phyloP scores from a whole-genome alignment of 2,888 invertebrate species.

The Arge pagana region DNA sequence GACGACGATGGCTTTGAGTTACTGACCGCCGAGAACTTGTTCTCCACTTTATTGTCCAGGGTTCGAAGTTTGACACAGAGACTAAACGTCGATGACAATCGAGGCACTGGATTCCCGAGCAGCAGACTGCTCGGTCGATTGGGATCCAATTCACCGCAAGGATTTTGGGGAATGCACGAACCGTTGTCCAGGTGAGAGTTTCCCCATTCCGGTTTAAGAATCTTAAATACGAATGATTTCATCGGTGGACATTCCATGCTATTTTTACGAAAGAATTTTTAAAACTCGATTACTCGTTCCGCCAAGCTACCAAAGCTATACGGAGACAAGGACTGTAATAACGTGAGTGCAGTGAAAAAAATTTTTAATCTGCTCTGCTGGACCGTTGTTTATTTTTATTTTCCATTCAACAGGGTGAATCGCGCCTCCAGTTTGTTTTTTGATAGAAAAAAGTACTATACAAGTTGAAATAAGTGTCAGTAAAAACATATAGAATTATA shows the following conservation, averaged over 20 bases:
- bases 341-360: conserved; percentile 51
- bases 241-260: no score
- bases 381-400: conserved; percentile 10
- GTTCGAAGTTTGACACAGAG: conserved; percentile 85
- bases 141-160: conserved; percentile 50
- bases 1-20: conserved; percentile 91
- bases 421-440: no score
- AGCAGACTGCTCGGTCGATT: conserved; percentile 64
- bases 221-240: no score
- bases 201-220: conserved; percentile 11
- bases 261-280: no score
- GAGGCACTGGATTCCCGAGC: conserved; percentile 67
- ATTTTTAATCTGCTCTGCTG: conserved; percentile 23
- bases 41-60: conserved; percentile 83
- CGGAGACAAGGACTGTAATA: conserved; percentile 53
- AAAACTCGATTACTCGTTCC: conserved; percentile 42
- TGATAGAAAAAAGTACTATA: no score
- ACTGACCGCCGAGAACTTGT: conserved; percentile 87
- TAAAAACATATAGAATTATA: no score
- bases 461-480: no score
- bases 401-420: no score
- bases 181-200: conserved; percentile 59
- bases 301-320: conserved; percentile 56
- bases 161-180: conserved; percentile 61
- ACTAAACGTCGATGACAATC: conserved; percentile 80